Conservation (phyloP, 2,888 invertebrate genomes). For the Lepidocyrtinus sp. region DNA sequence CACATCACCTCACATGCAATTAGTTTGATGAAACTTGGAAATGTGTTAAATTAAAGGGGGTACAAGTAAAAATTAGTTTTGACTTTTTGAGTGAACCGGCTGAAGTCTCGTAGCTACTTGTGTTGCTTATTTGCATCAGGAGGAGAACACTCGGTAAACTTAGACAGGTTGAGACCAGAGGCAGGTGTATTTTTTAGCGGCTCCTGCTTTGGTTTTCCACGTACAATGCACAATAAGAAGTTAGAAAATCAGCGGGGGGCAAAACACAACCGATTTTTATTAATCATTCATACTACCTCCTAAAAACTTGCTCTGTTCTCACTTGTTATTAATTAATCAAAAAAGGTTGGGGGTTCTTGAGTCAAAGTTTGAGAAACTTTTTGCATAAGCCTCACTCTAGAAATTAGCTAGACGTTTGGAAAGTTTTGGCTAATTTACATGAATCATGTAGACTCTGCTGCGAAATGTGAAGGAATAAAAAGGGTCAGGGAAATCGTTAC, state of each 20-base stretch:
- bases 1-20: slow-evolving; percentile 21
- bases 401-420: no score
- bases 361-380: no score
- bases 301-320: slow-evolving; percentile 41
- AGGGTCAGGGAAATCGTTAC: no score
- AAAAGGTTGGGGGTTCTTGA: slow-evolving; percentile 23
- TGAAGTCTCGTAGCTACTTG: not conserved
- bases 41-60: slow-evolving; percentile 32
- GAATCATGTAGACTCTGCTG: no score
- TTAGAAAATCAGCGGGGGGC: slow-evolving; percentile 32
- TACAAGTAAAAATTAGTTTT: not conserved
- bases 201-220: slow-evolving; percentile 53
- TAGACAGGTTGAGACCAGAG: no score
- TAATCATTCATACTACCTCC: slow-evolving; percentile 33
- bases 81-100: no score
- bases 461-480: no score
- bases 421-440: not conserved
- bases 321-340: slow-evolving; percentile 58
- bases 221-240: not conserved
- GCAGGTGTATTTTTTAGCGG: slow-evolving; percentile 46
- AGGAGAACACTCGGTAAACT: not conserved
- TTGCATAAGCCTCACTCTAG: no score
- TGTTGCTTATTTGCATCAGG: not conserved
- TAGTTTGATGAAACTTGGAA: slow-evolving; percentile 48
- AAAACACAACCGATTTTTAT: slow-evolving; percentile 43